These are phyloP conservation scores for Lepisosteus oculatus DNA, from an alignment of 2,113 vertebrate genomes.

Conservation along the genomic window DNA sequence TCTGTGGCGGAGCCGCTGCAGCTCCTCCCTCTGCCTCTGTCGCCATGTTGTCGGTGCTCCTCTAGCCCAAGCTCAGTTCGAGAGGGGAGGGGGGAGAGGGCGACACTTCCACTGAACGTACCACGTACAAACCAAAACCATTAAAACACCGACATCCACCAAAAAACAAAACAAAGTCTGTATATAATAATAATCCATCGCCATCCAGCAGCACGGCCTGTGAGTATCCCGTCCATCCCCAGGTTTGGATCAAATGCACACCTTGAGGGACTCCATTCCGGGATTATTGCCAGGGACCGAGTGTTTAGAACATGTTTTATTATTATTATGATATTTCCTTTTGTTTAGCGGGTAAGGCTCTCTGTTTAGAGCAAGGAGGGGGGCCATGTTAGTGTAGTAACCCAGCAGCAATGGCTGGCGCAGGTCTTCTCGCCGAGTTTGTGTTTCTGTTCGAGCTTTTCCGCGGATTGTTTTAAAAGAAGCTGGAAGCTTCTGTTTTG, in stretches of 20 bases:
- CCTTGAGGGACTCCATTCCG: conserved; percentile 16
- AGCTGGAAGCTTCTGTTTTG: neutral
- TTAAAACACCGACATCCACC: conserved; percentile 16
- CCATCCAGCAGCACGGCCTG: conserved; percentile 21
- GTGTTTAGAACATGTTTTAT: neutral
- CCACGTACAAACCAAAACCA: conserved; percentile 16
- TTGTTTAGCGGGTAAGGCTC: conserved; percentile 69
- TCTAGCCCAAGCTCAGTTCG: conserved; percentile 13
- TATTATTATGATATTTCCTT: conserved; percentile 41
- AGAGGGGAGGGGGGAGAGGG: conserved; percentile 28
- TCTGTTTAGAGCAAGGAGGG: conserved; percentile 64
- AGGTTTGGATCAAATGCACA: neutral
- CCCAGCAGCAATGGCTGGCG: conserved; percentile 17
- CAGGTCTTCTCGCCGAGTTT: neutral
- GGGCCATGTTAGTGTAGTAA: conserved; percentile 61
- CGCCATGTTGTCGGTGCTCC: conserved; percentile 24
- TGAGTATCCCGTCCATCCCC: conserved; percentile 24
- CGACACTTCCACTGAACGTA: conserved; percentile 18
- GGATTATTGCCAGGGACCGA: conserved; percentile 14
- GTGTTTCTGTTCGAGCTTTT: conserved; percentile 21
- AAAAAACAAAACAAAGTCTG: conserved; percentile 16
- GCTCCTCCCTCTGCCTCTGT: conserved; percentile 9
- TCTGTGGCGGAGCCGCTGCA: neutral
- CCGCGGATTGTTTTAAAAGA: neutral
- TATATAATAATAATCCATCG: conserved; percentile 20